Evolutionary conservation across 2,113 vertebrate species (phyloP).

Genomic region (Ginglymostoma cirratum): DNA sequence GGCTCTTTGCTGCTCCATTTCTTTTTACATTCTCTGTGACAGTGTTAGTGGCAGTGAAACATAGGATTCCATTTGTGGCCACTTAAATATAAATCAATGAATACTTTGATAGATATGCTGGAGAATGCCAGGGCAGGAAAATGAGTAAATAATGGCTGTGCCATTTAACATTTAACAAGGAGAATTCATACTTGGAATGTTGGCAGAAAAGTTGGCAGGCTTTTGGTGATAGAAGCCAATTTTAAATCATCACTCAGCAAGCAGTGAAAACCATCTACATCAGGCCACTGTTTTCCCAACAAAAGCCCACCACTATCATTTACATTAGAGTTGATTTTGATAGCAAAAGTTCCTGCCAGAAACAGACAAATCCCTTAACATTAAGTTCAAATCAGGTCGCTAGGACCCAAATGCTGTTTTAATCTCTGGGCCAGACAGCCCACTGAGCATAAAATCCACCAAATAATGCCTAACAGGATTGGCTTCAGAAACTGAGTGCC

Average conservation of each 20-base stretch:
- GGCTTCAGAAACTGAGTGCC: no score
- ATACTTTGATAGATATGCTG: neutral
- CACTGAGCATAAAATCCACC: neutral
- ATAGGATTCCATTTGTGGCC: neutral
- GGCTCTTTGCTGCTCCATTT: neutral
- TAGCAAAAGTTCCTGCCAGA: neutral
- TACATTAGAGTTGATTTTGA: neutral
- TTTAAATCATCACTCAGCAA: neutral
- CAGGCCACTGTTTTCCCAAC: neutral
- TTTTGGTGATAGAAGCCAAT: neutral
- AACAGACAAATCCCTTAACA: neutral
- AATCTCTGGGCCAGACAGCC: no score
- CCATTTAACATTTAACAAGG: neutral
- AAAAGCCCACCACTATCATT: neutral
- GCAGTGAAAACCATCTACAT: neutral
- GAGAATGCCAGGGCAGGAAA: neutral
- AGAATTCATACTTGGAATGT: neutral
- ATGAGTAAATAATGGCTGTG: neutral
- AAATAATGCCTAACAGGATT: no score
- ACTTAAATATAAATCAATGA: neutral
- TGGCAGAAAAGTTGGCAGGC: neutral
- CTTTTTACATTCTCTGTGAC: neutral
- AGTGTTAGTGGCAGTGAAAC: neutral
- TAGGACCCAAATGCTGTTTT: neutral
- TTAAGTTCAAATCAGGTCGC: neutral